phyloP scores from a whole-genome alignment of 2,888 invertebrate species.

The Neria commutata region DNA sequence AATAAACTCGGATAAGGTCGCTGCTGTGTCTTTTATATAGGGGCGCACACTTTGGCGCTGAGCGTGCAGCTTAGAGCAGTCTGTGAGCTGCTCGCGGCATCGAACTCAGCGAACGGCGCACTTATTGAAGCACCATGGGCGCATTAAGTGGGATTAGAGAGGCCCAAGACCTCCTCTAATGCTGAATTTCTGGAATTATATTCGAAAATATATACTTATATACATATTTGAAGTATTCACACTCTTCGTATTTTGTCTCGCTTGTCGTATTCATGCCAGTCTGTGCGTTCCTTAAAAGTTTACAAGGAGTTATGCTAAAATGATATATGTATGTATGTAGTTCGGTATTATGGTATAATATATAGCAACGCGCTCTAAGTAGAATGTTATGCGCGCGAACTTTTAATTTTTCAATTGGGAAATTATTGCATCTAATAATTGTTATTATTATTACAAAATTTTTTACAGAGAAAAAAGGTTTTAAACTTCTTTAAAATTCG shows the following conservation, averaged over 20 bases:
- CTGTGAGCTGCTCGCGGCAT: constrained; percentile 13
- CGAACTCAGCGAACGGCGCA: constrained; percentile 7
- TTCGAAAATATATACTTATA: background rate
- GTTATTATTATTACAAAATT: no score
- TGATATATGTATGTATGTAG: background rate
- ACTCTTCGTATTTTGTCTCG: no score
- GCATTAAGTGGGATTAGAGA: no score
- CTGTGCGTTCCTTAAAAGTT: background rate
- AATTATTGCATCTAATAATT: no score
- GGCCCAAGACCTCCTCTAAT: no score
- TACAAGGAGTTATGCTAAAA: background rate
- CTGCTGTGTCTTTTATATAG: constrained; percentile 52
- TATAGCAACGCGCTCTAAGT: no score
- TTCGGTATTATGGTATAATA: background rate
- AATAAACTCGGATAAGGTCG: constrained; percentile 53
- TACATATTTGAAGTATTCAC: no score
- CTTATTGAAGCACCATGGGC: constrained; percentile 2
- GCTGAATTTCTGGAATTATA: no score
- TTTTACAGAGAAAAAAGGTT: no score
- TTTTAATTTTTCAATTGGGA: no score
- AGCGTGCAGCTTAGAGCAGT: constrained; percentile 22
- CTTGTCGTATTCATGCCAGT: background rate
- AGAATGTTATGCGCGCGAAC: no score
- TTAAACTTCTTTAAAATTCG: no score
- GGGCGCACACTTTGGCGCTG: constrained; percentile 6